Evolutionary conservation across 1,140 invertebrate genomes (phyloP).

Genomic region (Pteromalus puparum): DNA sequence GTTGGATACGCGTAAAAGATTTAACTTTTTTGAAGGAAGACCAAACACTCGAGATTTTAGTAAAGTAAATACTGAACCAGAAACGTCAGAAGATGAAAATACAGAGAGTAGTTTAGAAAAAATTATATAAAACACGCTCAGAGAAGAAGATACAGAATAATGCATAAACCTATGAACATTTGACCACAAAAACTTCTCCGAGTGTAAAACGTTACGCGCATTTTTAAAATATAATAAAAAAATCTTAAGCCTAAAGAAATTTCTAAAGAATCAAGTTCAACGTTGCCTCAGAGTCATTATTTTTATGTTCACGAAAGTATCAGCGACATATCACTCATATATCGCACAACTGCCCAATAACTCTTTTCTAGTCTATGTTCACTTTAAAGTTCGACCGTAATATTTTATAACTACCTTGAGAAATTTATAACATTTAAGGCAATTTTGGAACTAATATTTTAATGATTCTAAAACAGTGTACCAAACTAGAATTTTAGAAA

Average conservation of each 20-base stretch:
- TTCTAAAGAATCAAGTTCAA: not conserved
- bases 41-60: slow-evolving; percentile 72
- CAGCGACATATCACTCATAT: slow-evolving; percentile 10
- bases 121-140: slow-evolving; percentile 60
- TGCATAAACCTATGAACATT: slow-evolving; percentile 4
- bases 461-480: too few relatives aligned
- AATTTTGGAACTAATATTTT: not conserved
- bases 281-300: not conserved
- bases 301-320: slow-evolving; percentile 13
- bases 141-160: not conserved
- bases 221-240: not conserved
- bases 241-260: not conserved
- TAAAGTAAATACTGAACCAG: slow-evolving; percentile 73
- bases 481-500: not conserved
- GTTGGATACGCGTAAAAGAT: slow-evolving; percentile 65
- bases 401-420: slow-evolving; percentile 11
- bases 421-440: not conserved
- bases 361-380: too few relatives aligned
- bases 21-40: slow-evolving; percentile 69
- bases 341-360: not conserved
- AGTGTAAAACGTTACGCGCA: not conserved
- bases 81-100: slow-evolving; percentile 72
- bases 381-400: not conserved
- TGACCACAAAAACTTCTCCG: not conserved
- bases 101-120: slow-evolving; percentile 64